A percentile compares a stretch with the other conserved stretches of the same genome.
Conservation (phyloP, 2,797 vertebrate species). For the Dromococcyx pavoninus region DNA sequence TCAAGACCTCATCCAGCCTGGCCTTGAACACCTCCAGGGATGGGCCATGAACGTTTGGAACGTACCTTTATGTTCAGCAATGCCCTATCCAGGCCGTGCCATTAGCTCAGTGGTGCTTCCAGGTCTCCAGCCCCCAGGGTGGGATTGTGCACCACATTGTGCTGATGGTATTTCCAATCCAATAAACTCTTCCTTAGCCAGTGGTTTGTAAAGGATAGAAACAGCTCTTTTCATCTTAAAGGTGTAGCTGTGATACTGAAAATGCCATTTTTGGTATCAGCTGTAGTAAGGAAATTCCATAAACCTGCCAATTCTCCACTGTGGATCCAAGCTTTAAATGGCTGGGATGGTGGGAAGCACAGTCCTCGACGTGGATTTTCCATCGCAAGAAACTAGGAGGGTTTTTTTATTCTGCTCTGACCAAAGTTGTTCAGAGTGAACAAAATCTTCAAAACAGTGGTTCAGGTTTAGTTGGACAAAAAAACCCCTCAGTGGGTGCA, state of each 20-base stretch:
- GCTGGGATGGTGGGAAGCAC: not conserved
- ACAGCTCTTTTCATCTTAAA: not conserved
- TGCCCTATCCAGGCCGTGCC: fast-evolving
- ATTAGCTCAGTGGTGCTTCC: not conserved
- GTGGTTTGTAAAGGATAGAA: not conserved
- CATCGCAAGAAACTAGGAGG: not conserved
- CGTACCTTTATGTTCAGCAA: not conserved
- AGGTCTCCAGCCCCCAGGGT: fast-evolving
- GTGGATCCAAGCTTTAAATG: not conserved
- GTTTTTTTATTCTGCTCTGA: not conserved
- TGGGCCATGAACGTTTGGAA: too few relatives aligned
- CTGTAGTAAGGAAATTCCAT: not conserved
- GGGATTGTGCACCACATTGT: too few relatives aligned
- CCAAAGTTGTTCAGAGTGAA: not conserved
- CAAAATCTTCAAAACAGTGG: not conserved
- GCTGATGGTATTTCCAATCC: not conserved
- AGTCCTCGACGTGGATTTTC: not conserved
- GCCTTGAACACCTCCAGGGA: too few relatives aligned
- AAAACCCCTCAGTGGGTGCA: not conserved
- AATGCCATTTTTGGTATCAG: too few relatives aligned
- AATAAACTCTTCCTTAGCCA: not conserved
- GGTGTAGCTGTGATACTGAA: not conserved
- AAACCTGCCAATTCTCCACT: not conserved
- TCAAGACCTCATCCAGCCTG: too few relatives aligned
- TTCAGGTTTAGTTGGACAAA: not conserved